Evolutionary conservation across 2,113 vertebrate genomes (phyloP), one percentile per base, ranked within the genome.

Genomic region (Rhineura floridana): DNA sequence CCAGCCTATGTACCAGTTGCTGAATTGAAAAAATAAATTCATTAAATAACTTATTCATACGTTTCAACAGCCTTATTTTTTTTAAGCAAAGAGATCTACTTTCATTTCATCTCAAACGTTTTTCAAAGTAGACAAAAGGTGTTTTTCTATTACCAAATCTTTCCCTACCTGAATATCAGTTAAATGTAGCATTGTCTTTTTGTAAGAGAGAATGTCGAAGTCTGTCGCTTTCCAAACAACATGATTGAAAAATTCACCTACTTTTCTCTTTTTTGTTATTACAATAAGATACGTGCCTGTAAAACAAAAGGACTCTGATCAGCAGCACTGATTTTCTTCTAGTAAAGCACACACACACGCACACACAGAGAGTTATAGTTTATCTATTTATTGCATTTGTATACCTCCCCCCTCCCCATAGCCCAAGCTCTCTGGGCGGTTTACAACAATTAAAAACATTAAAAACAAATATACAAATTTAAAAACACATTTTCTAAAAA

Each of bases 101-200:
- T 19, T 82, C 30, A 73, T 52, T 65, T 79, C 17, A 33, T 70
- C 36, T 88, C 62, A 83, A n/a, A 88, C 28, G 30, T 30, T 4
- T 12, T 73, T 39, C 79, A 82, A 59, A 59, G 55, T 6, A 59
- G 55, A 13, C 1, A 36, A 78, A 83, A 55, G 10, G 17, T 7
- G 67, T 44, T 83, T 44, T 83, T 55, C n/a, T 52, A 2, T 70
- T 52, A 44, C 21, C 50, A 62, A 85, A 33, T 23, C 21, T 23
- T 70, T 90, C 87, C 82, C 17, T 94, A 99, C 98, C 98, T 99
- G 98, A 96, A 97, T 98, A 96, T 99, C 98, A 93, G 98, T 99
- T 94, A 99, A 97, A 94, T 99, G 98, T 86, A 99, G 93, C 93
- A 99, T 97, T 19, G 98, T 99, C 96, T 98, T 99, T 94, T 99